Evolutionary conservation across 2,888 invertebrate genomes (phyloP).

Genomic region (Notodonta dromedarius): DNA sequence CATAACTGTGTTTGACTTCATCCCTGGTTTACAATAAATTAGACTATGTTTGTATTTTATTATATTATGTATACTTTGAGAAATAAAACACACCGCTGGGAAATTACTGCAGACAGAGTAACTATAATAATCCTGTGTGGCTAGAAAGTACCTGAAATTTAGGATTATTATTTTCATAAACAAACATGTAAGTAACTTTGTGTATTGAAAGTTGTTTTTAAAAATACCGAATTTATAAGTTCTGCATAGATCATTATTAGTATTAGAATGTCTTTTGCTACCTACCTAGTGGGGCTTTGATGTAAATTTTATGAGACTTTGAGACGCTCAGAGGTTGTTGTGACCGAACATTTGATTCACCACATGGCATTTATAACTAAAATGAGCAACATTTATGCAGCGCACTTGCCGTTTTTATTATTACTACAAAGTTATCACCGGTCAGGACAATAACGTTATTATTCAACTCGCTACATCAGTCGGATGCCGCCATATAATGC

Average conservation of each 20-base stretch:
- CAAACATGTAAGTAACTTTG: too few relatives aligned
- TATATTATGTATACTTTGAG: background rate
- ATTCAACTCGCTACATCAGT: conserved; percentile 14
- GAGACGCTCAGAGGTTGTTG: too few relatives aligned
- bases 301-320: too few relatives aligned
- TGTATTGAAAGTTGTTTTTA: too few relatives aligned
- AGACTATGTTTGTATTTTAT: background rate
- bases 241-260: too few relatives aligned
- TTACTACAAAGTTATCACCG: conserved; percentile 1
- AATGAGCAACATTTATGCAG: background rate
- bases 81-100: conserved; percentile 5
- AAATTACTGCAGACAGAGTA: background rate
- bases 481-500: conserved; percentile 45
- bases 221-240: too few relatives aligned
- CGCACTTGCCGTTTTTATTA: background rate
- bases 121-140: background rate
- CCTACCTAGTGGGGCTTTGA: too few relatives aligned
- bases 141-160: too few relatives aligned
- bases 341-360: too few relatives aligned
- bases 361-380: too few relatives aligned
- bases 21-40: background rate
- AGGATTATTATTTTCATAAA: too few relatives aligned
- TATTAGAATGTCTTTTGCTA: too few relatives aligned
- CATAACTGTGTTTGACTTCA: background rate
- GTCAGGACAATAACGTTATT: background rate